Base-by-base conservation (phyloP, 2,888 invertebrate genomes). In the Caenorhabditis japonica region DNA sequence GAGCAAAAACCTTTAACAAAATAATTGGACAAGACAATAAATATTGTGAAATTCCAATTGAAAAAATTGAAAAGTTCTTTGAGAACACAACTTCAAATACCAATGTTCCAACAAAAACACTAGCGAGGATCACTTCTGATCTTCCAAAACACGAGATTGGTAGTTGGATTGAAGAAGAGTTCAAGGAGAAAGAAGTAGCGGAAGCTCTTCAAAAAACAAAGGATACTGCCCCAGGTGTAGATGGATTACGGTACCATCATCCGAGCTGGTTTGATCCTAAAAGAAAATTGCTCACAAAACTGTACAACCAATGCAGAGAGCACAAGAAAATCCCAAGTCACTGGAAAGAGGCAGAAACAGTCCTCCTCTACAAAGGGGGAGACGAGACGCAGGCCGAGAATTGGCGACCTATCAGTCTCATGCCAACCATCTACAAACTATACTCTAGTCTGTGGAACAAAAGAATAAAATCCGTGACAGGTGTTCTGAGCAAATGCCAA, bases 201-300 rank as follows among this genome's bases (percentile, higher is more conserved):
- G 15, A 23, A 5, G 51, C 36, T 7, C 17, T 51, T 21, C 23
- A 36, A 10, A 51, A 51, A 27, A 51, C 51, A 23, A 51, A 51
- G n/a, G 51, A 51, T 15, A 51, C 51, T n/a, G 51, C 51, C n/a
- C 51, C 49, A 12, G 49, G 49, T n/a, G 34, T 46, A 0, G 25
- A 44, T 13, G 44, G 44, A 23, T 4, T 44, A 13, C 13, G 13
- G 13, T 44, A 44, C 25, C 3, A 5, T 13, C 10, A 44, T 25
- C 25, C 27, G 10, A 4, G n/a, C 3, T 44, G 44, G 44, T 44
- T 44, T 12, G 44, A 44, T 23, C 44, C 44, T 3, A 17, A 25
- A 4, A 27, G 44, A 1, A n/a, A 51, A n/a, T n/a, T 5, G 13
- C 17, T 51, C 8, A 21, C 34, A 12, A n/a, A 13, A 15, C 3